A percentile compares a stretch with the other conserved stretches of the same genome.
phyloP scores from a whole-genome alignment of 2,797 vertebrate genomes.

The Gallirallus australis region DNA sequence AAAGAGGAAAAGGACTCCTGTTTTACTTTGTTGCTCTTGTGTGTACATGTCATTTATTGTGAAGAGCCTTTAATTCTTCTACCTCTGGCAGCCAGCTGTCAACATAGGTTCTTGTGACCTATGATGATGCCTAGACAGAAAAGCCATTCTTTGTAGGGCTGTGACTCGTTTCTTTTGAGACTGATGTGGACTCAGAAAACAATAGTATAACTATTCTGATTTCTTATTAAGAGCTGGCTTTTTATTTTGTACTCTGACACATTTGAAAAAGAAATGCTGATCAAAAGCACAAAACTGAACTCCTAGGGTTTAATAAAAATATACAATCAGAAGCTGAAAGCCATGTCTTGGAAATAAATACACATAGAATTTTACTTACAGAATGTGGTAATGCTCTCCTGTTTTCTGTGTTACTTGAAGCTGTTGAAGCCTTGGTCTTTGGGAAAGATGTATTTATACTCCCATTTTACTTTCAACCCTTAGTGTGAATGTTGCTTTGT shows the following conservation, averaged over 20 bases:
- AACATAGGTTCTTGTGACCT: background rate
- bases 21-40: background rate
- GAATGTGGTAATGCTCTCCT: background rate
- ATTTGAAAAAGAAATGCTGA: no score
- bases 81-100: background rate
- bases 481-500: background rate
- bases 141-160: background rate
- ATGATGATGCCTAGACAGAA: background rate
- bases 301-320: no score
- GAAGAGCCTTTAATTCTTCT: background rate
- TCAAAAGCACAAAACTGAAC: no score
- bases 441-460: background rate
- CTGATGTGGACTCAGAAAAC: background rate
- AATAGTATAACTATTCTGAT: background rate
- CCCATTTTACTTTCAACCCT: background rate
- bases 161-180: background rate
- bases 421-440: slow-evolving; percentile 45
- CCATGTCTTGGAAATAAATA: background rate
- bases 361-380: background rate
- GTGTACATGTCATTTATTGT: background rate
- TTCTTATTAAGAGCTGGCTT: background rate
- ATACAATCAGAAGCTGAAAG: background rate
- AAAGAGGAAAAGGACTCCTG: background rate
- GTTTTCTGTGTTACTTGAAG: background rate
- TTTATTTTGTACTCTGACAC: background rate